Base-by-base conservation (phyloP, 2,888 invertebrate genomes). In the Nesidiocoris tenuis region DNA sequence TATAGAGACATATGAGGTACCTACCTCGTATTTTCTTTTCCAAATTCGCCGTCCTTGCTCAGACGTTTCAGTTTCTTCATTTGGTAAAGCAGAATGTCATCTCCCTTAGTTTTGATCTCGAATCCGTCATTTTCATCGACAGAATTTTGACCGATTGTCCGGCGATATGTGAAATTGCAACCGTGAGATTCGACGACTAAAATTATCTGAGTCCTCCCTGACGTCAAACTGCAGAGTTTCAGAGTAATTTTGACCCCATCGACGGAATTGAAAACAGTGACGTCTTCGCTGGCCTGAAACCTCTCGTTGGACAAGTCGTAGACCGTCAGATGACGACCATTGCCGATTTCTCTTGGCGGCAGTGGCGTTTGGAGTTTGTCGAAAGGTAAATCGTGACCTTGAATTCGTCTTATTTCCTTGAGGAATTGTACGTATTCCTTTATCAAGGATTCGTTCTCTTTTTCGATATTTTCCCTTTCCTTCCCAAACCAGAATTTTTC, bases 241-340 rank as follows among this genome's bases (percentile, higher is more conserved):
- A 59, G 17, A 17, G 68, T 57, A 17, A 68, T 59, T 59, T 68
- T 68, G 18, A 57, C 23, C 9, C 68, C 68, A 16, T 68, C 68
- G 12, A 68, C 23, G 7, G 68, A 57, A 59, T 68, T 68, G 24
- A 68, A 68, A 21, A 68, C 57, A 9, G 23, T 59, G 2, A 17
- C 24, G 3, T 68, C 57, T 68, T 68, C 68, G 56, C 57, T 9
- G 24, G 55, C 18, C 23, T 68, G 56, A 7, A 57, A n/a, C 17
- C 68, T 19, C 7, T 7, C 56, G 17, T 23, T 3, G n/a, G 57
- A 56, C 68, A 68, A 68, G 24, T 68, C 68, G 24, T 22, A 68
- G 17, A 56, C 57, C n/a, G 22, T 22, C 24, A 17, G 0, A 17
- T 68, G 68, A 24, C 1, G n/a, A 9, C 68, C 68, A 3, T 12